Evolutionary conservation across 2,113 vertebrate species (phyloP).

Genomic region (Burhinus oedicnemus): DNA sequence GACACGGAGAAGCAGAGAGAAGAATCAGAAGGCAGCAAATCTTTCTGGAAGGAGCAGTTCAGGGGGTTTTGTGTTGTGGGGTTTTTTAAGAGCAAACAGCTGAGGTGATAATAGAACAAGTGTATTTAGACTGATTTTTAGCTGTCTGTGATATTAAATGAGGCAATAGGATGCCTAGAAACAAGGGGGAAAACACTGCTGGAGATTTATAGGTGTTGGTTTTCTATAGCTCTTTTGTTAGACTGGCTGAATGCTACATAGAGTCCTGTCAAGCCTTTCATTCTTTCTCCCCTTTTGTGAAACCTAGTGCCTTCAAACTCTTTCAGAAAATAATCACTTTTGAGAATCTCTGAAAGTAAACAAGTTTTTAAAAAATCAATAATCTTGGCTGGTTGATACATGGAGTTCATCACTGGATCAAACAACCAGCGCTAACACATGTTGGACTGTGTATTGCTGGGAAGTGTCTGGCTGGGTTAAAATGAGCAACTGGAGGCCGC

Average conservation of each 20-base stretch:
- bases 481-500: background rate
- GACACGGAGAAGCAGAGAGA: background rate
- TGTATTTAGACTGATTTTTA: background rate
- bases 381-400: background rate
- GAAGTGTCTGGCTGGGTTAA: background rate
- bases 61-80: background rate
- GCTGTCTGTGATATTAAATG: background rate
- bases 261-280: constrained; percentile 2
- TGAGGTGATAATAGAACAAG: background rate
- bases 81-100: background rate
- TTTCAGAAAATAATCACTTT: background rate
- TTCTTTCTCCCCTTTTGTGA: constrained; percentile 8
- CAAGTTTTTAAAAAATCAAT: background rate
- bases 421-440: background rate
- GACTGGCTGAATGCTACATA: background rate
- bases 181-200: background rate
- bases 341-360: constrained; percentile 26
- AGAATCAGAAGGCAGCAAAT: background rate
- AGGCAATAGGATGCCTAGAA: constrained; percentile 9
- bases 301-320: background rate
- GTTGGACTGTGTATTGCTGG: background rate
- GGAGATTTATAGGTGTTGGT: constrained; percentile 9
- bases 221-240: constrained; percentile 27
- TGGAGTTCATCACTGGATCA: background rate
- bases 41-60: background rate